Conservation (phyloP, 2,113 vertebrate genomes). For the Alligator mississippiensis region DNA sequence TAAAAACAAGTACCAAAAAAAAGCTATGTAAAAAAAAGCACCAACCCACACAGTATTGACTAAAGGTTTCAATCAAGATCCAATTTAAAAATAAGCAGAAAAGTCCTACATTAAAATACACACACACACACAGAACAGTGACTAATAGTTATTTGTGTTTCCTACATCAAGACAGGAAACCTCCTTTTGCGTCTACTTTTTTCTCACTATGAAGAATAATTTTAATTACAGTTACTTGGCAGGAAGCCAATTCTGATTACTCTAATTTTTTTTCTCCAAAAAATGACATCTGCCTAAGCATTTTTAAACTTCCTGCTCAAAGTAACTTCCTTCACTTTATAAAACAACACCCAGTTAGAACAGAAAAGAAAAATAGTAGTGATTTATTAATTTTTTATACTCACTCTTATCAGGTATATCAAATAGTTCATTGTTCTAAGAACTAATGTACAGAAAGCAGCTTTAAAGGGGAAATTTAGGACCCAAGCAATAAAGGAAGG, state of each 20-base stretch:
- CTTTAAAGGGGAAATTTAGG: constrained; percentile 60
- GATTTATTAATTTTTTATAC: constrained; percentile 59
- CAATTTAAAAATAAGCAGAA: constrained; percentile 38
- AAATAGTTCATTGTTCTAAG: constrained; percentile 56
- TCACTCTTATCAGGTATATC: constrained; percentile 68
- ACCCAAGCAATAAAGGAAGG: constrained; percentile 45
- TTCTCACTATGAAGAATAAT: constrained; percentile 69
- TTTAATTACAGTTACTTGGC: constrained; percentile 73
- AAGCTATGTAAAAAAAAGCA: not conserved
- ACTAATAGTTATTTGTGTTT: constrained; percentile 69
- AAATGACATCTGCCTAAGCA: constrained; percentile 72
- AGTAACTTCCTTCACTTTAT: constrained; percentile 70
- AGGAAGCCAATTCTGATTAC: constrained; percentile 56
- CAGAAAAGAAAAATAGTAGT: constrained; percentile 57
- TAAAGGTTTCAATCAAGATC: constrained; percentile 41
- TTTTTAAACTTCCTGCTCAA: constrained; percentile 72
- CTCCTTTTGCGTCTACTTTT: constrained; percentile 71
- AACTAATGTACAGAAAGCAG: constrained; percentile 57
- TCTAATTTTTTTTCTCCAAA: not conserved
- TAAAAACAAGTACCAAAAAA: constrained; percentile 26
- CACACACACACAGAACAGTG: constrained; percentile 33
- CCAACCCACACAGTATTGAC: not conserved
- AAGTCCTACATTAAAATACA: not conserved
- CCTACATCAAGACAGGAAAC: constrained; percentile 67
- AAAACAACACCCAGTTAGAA: constrained; percentile 66